phyloP scores from a whole-genome alignment of 1,140 invertebrate species.

The Leptopilina clavipes region DNA sequence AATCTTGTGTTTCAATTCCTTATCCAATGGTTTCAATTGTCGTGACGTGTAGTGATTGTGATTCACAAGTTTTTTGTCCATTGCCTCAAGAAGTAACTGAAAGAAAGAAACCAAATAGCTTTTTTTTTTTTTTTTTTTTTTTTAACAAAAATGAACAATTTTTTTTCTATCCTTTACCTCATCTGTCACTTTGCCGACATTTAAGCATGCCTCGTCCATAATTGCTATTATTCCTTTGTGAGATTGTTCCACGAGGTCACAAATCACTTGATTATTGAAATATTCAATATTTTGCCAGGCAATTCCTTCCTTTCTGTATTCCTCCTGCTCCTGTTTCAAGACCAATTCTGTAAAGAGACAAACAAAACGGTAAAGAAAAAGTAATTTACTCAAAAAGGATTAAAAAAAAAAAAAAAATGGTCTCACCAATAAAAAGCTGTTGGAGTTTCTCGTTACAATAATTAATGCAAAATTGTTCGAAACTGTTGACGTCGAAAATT shows the following conservation, averaged over 20 bases:
- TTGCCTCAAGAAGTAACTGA: constrained; percentile 90
- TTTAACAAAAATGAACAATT: too few species aligned
- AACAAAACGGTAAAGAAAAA: constrained; percentile 28
- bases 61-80: constrained; percentile 91
- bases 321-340: constrained; percentile 96
- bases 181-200: constrained; percentile 94
- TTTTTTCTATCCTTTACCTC: constrained; percentile 73
- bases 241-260: constrained; percentile 92
- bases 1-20: constrained; percentile 85
- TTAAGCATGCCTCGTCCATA: constrained; percentile 95
- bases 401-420: constrained; percentile 55
- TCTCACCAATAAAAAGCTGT: constrained; percentile 93
- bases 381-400: background rate
- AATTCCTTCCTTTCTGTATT: constrained; percentile 94
- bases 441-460: constrained; percentile 98
- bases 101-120: background rate
- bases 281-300: constrained; percentile 93
- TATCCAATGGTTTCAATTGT: constrained; percentile 87
- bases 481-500: constrained; percentile 95
- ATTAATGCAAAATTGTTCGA: constrained; percentile 97
- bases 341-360: constrained; percentile 84
- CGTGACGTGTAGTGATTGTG: constrained; percentile 94
- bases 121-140: background rate
- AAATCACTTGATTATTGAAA: constrained; percentile 96
- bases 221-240: constrained; percentile 95